These are phyloP conservation scores for Spea multiplicata DNA, from an alignment of 2,113 vertebrate genomes.

Conservation along the genomic window DNA sequence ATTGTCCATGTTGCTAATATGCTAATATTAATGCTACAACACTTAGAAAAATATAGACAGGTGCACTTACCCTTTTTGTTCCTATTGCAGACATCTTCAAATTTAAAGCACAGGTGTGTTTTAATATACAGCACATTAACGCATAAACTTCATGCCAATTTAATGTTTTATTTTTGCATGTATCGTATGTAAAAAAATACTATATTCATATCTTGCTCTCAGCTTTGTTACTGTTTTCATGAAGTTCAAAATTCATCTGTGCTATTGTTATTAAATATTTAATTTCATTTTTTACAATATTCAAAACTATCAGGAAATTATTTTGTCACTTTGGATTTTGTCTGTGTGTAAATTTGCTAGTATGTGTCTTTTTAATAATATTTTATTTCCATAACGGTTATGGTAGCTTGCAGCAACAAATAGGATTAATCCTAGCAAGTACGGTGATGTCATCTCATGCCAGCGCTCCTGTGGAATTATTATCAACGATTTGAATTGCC, in stretches of 20 bases:
- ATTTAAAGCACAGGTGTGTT: neutral
- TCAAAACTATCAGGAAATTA: too few species aligned
- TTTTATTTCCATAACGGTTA: too few species aligned
- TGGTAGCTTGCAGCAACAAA: neutral
- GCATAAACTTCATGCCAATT: neutral
- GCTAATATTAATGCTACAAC: neutral
- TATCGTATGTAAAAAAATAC: neutral
- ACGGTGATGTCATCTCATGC: neutral
- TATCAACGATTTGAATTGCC: conserved; percentile 27
- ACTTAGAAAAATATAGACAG: neutral
- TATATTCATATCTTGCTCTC: too few species aligned
- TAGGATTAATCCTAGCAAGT: neutral
- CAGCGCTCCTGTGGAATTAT: conserved; percentile 16
- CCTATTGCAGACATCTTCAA: neutral
- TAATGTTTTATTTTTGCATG: neutral
- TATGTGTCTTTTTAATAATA: too few species aligned
- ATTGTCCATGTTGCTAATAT: too few species aligned
- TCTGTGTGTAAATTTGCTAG: too few species aligned
- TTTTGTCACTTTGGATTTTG: too few species aligned
- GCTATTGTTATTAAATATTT: too few species aligned
- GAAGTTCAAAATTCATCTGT: neutral
- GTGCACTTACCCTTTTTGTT: neutral
- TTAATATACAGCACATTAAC: neutral
- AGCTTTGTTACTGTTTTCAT: neutral
- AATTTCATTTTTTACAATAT: too few species aligned